Percentiles rank a stretch among this genome's conserved stretches.
These are phyloP conservation scores for Strix uralensis DNA, from an alignment of 2,113 vertebrate genomes.

Conservation along the genomic window DNA sequence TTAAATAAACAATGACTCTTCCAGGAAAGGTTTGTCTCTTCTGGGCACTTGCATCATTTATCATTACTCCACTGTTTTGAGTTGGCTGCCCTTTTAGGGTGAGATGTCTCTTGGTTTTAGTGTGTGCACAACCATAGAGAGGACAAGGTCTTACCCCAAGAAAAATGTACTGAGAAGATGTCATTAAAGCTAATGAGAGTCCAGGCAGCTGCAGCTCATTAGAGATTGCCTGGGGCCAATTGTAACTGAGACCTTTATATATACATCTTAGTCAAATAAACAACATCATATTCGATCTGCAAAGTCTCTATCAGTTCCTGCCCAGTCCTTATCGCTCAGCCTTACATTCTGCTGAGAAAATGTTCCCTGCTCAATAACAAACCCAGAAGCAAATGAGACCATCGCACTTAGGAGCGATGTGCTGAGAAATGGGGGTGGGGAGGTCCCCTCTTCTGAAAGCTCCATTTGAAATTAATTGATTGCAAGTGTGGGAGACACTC, in stretches of 20 bases:
- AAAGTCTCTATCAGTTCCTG: conserved; percentile 59
- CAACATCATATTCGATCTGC: conserved; percentile 72
- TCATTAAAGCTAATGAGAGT: conserved; percentile 75
- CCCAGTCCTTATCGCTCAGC: conserved; percentile 37
- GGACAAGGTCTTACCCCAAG: conserved; percentile 67
- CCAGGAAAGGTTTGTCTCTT: conserved; percentile 74
- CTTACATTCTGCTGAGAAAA: conserved; percentile 53
- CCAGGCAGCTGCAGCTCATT: conserved; percentile 80
- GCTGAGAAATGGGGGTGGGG: not conserved
- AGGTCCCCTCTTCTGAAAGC: not conserved
- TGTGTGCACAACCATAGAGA: conserved; percentile 37
- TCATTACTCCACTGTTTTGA: conserved; percentile 68
- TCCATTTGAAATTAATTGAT: conserved; percentile 9
- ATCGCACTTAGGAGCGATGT: not conserved
- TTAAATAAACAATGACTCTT: conserved; percentile 75
- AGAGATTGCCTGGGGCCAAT: conserved; percentile 71
- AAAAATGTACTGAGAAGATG: conserved; percentile 74
- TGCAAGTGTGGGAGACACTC: not conserved
- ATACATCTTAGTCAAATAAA: conserved; percentile 81
- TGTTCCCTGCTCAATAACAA: conserved; percentile 53
- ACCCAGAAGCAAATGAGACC: not conserved
- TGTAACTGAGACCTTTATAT: conserved; percentile 80
- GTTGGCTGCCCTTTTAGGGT: conserved; percentile 67
- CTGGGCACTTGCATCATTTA: conserved; percentile 71
- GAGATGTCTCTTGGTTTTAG: conserved; percentile 72